Evolutionary conservation across 2,888 invertebrate species (phyloP).

Genomic region (Nebria salina): DNA sequence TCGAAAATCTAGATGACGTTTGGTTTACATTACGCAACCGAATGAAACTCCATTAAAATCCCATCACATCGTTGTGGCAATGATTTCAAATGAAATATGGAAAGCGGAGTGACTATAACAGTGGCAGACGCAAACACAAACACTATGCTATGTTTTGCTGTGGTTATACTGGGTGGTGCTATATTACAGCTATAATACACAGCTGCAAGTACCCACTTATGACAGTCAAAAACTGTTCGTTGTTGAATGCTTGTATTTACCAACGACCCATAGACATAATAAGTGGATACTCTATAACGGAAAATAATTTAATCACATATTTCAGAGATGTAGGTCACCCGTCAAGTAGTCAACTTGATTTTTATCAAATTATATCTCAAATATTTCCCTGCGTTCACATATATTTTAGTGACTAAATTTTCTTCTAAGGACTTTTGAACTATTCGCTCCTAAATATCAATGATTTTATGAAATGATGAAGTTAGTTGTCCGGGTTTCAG

Average conservation of each 20-base stretch:
- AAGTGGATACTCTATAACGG: background rate
- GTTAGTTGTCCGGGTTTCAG: too few species aligned
- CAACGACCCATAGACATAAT: background rate
- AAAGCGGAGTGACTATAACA: background rate
- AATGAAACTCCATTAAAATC: background rate
- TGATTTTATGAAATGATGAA: too few species aligned
- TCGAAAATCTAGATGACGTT: background rate
- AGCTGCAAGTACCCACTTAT: background rate
- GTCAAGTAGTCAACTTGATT: background rate
- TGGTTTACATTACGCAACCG: background rate
- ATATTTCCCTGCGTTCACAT: too few species aligned
- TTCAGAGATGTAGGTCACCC: background rate
- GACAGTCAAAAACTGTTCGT: background rate
- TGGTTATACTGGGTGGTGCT: background rate
- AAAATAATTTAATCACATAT: background rate
- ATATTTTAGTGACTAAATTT: too few species aligned
- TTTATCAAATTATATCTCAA: background rate
- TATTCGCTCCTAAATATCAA: too few species aligned
- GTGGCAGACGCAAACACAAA: background rate
- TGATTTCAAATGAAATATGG: slow-evolving; percentile 1
- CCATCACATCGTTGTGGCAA: background rate
- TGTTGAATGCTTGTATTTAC: background rate
- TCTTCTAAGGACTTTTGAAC: too few species aligned
- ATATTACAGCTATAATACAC: background rate
- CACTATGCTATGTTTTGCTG: background rate